Conservation (phyloP, 1,140 invertebrate species). For the Caenorhabditis latens region DNA sequence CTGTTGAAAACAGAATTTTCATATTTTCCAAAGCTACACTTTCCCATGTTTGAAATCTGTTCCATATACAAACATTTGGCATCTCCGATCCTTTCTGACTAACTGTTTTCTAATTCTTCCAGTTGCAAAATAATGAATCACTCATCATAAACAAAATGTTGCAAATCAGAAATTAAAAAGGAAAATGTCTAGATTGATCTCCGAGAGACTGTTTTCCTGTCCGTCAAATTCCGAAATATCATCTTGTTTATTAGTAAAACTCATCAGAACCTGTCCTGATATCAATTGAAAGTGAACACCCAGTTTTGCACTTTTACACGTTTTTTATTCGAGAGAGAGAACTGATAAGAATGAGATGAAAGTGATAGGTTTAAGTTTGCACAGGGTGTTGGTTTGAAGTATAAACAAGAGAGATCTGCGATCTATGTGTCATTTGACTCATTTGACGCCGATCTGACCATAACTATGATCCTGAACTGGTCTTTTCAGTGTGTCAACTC, state of each 20-base stretch:
- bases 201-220: not conserved
- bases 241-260: not conserved
- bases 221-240: not conserved
- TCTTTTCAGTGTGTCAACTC: not conserved
- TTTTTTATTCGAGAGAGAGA: not conserved
- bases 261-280: constrained; percentile 12
- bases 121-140: not conserved
- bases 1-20: too few species aligned
- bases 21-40: too few species aligned
- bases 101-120: not conserved
- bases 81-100: too few species aligned
- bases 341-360: not conserved
- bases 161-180: not conserved
- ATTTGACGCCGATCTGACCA: not conserved
- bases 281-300: not conserved
- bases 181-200: not conserved
- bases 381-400: not conserved
- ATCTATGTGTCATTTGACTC: constrained; percentile 18
- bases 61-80: too few species aligned
- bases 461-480: constrained; percentile 19
- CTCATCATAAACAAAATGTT: constrained; percentile 9
- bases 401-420: constrained; percentile 7
- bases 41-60: too few species aligned
- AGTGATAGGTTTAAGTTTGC: constrained; percentile 14
- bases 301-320: constrained; percentile 3